These are phyloP conservation scores for Eupithecia centaureata DNA, from an alignment of 2,888 invertebrate species.

Conservation along the genomic window DNA sequence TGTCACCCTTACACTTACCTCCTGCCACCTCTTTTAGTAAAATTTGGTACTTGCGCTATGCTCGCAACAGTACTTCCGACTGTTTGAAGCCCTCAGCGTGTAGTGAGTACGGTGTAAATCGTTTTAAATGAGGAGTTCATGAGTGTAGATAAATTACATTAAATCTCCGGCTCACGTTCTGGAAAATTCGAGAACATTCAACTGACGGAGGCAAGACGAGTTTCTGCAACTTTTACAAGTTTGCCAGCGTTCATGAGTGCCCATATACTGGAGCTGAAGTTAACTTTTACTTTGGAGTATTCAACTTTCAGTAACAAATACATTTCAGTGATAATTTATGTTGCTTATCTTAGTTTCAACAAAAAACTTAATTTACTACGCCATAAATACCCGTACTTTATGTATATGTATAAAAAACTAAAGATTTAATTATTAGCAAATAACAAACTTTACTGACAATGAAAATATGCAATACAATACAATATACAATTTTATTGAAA, in stretches of 20 bases:
- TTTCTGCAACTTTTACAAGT: slow-evolving; percentile 19
- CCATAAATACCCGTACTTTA: background rate
- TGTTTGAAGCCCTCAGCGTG: slow-evolving; percentile 17
- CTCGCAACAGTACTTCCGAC: slow-evolving; percentile 8
- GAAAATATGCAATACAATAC: too few species aligned
- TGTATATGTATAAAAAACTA: too few species aligned
- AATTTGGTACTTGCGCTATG: background rate
- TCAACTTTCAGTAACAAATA: background rate
- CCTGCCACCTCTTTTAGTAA: background rate
- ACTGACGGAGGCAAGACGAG: slow-evolving; percentile 40
- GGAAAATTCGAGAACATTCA: slow-evolving; percentile 64
- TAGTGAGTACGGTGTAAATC: slow-evolving; percentile 56
- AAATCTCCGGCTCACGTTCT: slow-evolving; percentile 68
- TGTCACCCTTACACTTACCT: too few species aligned
- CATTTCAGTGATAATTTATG: background rate
- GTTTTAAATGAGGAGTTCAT: slow-evolving; percentile 70
- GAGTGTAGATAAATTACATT: slow-evolving; percentile 76
- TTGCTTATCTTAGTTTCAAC: background rate
- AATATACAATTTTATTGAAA: too few species aligned
- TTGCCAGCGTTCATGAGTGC: slow-evolving; percentile 3
- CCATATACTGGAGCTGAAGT: background rate
- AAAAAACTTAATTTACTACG: too few species aligned
- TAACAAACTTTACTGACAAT: too few species aligned
- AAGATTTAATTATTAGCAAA: too few species aligned
- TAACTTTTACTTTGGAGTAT: slow-evolving; percentile 1